Percentiles rank a stretch among this genome's conserved stretches.
Evolutionary conservation across 2,888 invertebrate species (phyloP).

Genomic region (Diadromus collaris): DNA sequence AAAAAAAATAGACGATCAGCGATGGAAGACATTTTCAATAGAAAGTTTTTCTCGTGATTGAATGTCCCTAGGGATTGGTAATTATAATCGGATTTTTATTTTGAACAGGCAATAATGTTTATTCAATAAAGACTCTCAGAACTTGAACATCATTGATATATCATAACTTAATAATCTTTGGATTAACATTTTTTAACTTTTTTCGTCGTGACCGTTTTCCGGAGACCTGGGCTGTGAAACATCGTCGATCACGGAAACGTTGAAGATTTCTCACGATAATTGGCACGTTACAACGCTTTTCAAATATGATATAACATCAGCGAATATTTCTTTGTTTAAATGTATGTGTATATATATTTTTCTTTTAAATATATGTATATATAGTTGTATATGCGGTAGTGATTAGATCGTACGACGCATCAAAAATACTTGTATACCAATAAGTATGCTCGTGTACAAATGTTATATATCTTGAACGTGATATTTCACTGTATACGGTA

Average conservation of each 20-base stretch:
- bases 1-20: neutral
- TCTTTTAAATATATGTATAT: slow-evolving; percentile 20
- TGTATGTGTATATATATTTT: slow-evolving; percentile 26
- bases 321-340: slow-evolving; percentile 17
- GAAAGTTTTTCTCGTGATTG: neutral
- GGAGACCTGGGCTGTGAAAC: slow-evolving; percentile 27
- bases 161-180: slow-evolving; percentile 27
- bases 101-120: slow-evolving; percentile 50
- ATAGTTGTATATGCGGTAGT: slow-evolving; percentile 3
- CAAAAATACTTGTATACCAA: slow-evolving; percentile 54
- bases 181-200: slow-evolving; percentile 17
- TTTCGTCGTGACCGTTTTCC: slow-evolving; percentile 35
- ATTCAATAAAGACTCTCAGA: slow-evolving; percentile 50
- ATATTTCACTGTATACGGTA: slow-evolving; percentile 24
- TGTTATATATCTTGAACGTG: slow-evolving; percentile 26
- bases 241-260: slow-evolving; percentile 15
- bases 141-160: slow-evolving; percentile 44
- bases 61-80: neutral
- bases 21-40: neutral
- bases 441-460: slow-evolving; percentile 37
- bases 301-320: neutral
- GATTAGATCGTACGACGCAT: slow-evolving; percentile 47
- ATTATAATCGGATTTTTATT: neutral
- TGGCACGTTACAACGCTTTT: slow-evolving; percentile 26
- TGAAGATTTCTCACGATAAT: neutral